A percentile compares a stretch with the other conserved stretches of the same genome.
These are phyloP conservation scores for Drosophila pseudotakahashii DNA, from an alignment of 2,888 invertebrate species.

Conservation along the genomic window DNA sequence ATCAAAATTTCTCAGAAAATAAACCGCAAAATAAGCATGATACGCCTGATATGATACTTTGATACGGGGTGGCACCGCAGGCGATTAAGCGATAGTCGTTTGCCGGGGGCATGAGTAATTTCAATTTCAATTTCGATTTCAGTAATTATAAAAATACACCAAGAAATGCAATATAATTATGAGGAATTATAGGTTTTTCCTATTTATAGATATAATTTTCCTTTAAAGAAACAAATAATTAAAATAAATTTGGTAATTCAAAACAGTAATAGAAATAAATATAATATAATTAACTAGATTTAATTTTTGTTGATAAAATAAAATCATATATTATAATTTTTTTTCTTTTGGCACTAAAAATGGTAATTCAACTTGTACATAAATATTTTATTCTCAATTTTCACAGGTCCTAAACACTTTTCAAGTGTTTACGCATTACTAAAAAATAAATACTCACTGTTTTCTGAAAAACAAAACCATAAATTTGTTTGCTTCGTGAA, in stretches of 20 bases:
- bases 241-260: no score
- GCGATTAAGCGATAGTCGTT: slow-evolving; percentile 5
- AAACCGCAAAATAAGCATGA: slow-evolving; percentile 45
- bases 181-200: background rate
- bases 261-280: no score
- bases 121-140: slow-evolving; percentile 11
- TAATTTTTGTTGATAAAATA: no score
- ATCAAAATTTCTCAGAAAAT: slow-evolving; percentile 71
- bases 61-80: slow-evolving; percentile 6
- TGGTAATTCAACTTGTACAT: no score
- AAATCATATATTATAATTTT: no score
- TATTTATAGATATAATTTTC: no score
- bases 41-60: slow-evolving; percentile 25
- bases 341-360: no score
- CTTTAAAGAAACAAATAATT: no score
- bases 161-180: background rate
- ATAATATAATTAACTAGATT: no score
- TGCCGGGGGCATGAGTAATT: slow-evolving; percentile 1
- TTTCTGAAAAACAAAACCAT: slow-evolving; percentile 6
- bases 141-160: slow-evolving; percentile 1
- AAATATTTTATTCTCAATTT: no score
- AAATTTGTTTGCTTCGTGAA: slow-evolving; percentile 6
- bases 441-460: background rate
- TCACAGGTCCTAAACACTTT: no score
- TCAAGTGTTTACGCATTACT: background rate